A percentile compares a stretch with the other conserved stretches of the same genome.
Evolutionary conservation across 2,888 invertebrate species (phyloP).

Genomic region (Agrenia bidenticulata): DNA sequence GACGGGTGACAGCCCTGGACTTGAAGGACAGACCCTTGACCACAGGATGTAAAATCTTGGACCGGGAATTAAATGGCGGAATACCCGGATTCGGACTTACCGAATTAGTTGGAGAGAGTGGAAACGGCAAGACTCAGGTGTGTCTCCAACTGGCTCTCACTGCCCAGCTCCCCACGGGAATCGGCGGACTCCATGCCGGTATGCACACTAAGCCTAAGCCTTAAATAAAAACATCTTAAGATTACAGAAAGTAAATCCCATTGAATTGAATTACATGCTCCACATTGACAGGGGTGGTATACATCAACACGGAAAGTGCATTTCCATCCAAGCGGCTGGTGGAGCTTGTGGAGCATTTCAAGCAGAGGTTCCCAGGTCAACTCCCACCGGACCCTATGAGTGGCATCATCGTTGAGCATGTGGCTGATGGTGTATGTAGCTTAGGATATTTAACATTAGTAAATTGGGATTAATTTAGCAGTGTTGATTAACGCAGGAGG

Average conservation of each 20-base stretch:
- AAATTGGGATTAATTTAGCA: background rate
- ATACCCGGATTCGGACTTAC: constrained; percentile 68
- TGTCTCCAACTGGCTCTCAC: constrained; percentile 70
- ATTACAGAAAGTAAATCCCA: no score
- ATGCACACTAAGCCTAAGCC: constrained; percentile 11
- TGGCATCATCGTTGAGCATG: constrained; percentile 68
- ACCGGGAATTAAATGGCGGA: constrained; percentile 68
- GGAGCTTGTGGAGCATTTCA: constrained; percentile 36
- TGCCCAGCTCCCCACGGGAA: constrained; percentile 62
- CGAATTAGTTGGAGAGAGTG: constrained; percentile 79
- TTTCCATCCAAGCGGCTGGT: constrained; percentile 70
- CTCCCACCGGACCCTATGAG: constrained; percentile 55
- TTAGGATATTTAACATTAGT: background rate
- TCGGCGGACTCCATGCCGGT: constrained; percentile 63
- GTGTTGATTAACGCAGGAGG: constrained; percentile 58
- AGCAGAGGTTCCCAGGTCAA: constrained; percentile 20
- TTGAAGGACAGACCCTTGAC: constrained; percentile 39
- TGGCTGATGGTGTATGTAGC: constrained; percentile 61
- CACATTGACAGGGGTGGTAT: constrained; percentile 61
- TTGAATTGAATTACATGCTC: background rate
- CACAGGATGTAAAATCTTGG: constrained; percentile 64
- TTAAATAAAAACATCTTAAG: background rate
- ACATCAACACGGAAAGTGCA: constrained; percentile 74
- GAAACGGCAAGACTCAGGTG: constrained; percentile 78
- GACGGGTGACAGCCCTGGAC: background rate